These are phyloP conservation scores for Heptranchias perlo DNA, from an alignment of 2,113 vertebrate species.

Conservation along the genomic window DNA sequence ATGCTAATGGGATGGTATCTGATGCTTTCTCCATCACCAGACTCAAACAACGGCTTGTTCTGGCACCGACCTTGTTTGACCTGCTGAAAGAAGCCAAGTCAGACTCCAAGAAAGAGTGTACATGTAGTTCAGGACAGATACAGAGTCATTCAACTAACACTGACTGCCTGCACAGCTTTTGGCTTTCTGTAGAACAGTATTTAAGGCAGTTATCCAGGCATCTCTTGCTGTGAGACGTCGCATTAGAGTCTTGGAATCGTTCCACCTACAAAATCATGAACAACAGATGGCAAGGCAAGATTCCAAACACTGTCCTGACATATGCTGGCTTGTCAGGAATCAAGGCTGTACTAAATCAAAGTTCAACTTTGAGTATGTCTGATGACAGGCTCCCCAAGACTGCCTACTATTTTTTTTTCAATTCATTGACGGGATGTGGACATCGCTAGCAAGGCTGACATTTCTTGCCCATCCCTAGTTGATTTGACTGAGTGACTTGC, in stretches of 20 bases:
- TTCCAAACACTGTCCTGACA: background rate
- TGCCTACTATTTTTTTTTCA: no score
- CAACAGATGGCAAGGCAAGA: background rate
- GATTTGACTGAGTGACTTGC: background rate
- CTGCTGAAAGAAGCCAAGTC: background rate
- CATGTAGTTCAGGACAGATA: no score
- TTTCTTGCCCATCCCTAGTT: background rate
- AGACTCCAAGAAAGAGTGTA: no score
- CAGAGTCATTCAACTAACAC: no score
- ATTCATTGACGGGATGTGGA: no score
- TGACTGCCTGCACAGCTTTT: no score
- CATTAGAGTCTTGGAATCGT: background rate
- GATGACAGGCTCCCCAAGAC: background rate
- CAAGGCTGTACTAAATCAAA: background rate
- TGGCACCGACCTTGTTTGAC: background rate
- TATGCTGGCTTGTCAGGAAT: background rate
- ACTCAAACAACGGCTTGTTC: background rate
- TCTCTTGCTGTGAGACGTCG: background rate
- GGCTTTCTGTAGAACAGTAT: no score
- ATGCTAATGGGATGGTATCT: background rate
- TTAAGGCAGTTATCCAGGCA: no score
- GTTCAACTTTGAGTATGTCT: background rate
- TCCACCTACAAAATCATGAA: background rate
- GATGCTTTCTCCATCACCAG: background rate
- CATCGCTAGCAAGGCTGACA: background rate